phyloP scores from a whole-genome alignment of 2,113 vertebrate genomes.

The Clinocottus analis region DNA sequence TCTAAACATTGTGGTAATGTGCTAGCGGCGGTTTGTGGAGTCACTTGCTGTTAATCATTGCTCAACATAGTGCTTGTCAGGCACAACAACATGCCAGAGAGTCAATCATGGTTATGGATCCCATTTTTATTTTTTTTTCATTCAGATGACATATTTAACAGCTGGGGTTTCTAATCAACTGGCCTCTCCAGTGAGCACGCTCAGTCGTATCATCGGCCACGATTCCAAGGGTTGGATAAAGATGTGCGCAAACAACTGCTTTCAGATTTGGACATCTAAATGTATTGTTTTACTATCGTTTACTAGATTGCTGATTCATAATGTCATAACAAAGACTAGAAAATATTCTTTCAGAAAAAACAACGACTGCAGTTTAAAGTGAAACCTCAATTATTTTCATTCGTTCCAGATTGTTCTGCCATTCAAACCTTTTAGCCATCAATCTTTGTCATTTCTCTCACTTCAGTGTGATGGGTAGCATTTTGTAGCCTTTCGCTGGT shows the following conservation, averaged over 20 bases:
- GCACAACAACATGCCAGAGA: conserved; percentile 69
- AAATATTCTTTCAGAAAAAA: not conserved
- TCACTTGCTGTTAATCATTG: conserved; percentile 85
- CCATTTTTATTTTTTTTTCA: conserved; percentile 39
- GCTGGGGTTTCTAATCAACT: conserved; percentile 68
- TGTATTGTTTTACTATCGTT: conserved; percentile 1
- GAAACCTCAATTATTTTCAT: not conserved
- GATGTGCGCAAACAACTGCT: conserved; percentile 22
- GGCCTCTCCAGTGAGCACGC: conserved; percentile 57
- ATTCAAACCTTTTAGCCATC: conserved; percentile 12
- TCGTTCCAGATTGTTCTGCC: not conserved
- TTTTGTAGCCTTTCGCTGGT: conserved; percentile 34
- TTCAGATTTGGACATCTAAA: not conserved
- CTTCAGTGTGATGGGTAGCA: conserved; percentile 6
- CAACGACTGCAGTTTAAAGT: not conserved
- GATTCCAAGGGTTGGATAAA: conserved; percentile 36
- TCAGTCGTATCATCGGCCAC: conserved; percentile 27
- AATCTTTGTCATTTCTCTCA: conserved; percentile 11
- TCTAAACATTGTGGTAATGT: conserved; percentile 77
- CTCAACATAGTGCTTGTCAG: conserved; percentile 75
- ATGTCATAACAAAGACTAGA: conserved; percentile 5
- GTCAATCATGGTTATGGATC: conserved; percentile 74
- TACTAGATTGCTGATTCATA: conserved; percentile 5
- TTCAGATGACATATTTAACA: conserved; percentile 72
- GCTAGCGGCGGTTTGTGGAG: conserved; percentile 74